phyloP scores from a whole-genome alignment of 2,888 invertebrate species.

The Agonopterix subpropinquella region DNA sequence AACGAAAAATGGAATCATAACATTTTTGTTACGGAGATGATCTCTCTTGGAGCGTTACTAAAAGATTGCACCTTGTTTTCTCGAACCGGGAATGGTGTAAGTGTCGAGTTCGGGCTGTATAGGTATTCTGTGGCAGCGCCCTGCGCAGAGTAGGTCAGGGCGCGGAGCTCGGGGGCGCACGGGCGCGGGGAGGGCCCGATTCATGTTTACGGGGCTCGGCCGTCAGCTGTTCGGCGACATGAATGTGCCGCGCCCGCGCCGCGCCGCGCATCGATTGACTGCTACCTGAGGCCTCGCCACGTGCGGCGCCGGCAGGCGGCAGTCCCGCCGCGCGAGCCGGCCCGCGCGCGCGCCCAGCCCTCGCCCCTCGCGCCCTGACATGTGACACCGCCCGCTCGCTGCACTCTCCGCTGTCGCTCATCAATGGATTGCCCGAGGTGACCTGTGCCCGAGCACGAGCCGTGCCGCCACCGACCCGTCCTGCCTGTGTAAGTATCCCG shows the following conservation, averaged over 20 bases:
- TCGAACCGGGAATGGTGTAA: neutral
- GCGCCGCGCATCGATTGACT: constrained; percentile 65
- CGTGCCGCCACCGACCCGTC: constrained; percentile 18
- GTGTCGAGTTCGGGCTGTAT: constrained; percentile 2
- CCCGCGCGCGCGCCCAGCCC: constrained; percentile 39
- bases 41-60: neutral
- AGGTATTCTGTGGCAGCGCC: constrained; percentile 9
- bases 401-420: constrained; percentile 30
- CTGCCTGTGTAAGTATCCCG: constrained; percentile 24
- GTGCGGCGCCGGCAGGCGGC: constrained; percentile 22
- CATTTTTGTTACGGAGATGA: neutral
- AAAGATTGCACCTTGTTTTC: neutral
- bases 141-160: constrained; percentile 23
- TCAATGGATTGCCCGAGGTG: constrained; percentile 65
- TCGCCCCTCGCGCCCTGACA: constrained; percentile 18
- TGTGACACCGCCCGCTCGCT: constrained; percentile 35
- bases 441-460: constrained; percentile 34
- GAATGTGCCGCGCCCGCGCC: constrained; percentile 68
- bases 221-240: constrained; percentile 70
- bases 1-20: neutral
- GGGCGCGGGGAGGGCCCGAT: constrained; percentile 38
- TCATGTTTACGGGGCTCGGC: constrained; percentile 69
- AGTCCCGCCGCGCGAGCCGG: constrained; percentile 48
- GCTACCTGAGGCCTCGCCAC: constrained; percentile 49
- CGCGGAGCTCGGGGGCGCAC: constrained; percentile 14